phyloP scores from a whole-genome alignment of 2,797 vertebrate genomes.

The Phataginus tricuspis region DNA sequence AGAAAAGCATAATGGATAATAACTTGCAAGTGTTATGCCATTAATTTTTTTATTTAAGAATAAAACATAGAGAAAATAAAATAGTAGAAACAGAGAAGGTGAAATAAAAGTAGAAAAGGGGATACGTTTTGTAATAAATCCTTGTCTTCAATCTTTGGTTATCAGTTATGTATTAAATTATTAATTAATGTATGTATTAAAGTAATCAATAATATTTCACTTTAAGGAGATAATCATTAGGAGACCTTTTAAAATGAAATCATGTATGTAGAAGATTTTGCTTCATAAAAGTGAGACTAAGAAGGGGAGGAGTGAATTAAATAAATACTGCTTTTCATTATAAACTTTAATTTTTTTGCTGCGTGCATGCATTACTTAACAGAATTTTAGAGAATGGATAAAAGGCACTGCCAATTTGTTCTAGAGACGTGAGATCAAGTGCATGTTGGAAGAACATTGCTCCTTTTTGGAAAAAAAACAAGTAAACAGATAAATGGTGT shows the following conservation, averaged over 20 bases:
- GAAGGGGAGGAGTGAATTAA: background rate
- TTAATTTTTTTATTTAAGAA: background rate
- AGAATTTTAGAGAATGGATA: background rate
- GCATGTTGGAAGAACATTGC: background rate
- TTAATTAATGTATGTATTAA: background rate
- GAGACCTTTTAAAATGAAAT: background rate
- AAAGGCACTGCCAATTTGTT: background rate
- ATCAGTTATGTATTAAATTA: background rate
- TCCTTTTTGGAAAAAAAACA: background rate
- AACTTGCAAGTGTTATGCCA: background rate
- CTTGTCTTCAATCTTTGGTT: background rate
- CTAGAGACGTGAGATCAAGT: background rate
- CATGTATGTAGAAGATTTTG: background rate
- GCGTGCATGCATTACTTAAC: background rate
- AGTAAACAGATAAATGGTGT: background rate
- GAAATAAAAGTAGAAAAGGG: background rate
- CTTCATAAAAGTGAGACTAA: background rate
- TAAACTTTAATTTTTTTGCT: background rate
- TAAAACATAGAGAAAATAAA: background rate
- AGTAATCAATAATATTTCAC: background rate
- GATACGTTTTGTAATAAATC: background rate
- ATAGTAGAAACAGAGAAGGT: background rate
- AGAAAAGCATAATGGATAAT: background rate
- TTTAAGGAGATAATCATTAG: background rate
- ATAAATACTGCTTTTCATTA: background rate